Evolutionary conservation across 1,140 invertebrate species (phyloP).

Genomic region (Plodia interpunctella): DNA sequence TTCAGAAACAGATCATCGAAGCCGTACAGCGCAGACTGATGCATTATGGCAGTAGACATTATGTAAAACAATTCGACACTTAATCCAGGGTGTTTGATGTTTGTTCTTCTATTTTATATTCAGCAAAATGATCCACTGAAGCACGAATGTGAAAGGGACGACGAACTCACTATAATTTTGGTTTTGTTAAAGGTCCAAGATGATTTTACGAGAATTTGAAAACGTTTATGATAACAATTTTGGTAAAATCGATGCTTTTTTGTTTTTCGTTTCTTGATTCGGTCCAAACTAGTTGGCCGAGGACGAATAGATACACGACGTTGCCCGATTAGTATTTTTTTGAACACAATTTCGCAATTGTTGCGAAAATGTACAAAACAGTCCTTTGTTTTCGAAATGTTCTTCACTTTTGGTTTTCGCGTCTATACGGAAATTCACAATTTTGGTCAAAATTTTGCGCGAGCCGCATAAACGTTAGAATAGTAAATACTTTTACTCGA

Average conservation of each 20-base stretch:
- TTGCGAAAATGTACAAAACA: constrained; percentile 76
- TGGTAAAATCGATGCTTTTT: constrained; percentile 59
- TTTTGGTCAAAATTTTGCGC: constrained; percentile 70
- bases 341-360: constrained; percentile 74
- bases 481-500: constrained; percentile 57
- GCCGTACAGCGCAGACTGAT: constrained; percentile 76
- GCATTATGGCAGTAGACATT: constrained; percentile 78
- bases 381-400: constrained; percentile 71
- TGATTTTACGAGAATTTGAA: constrained; percentile 61
- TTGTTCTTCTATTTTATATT: constrained; percentile 38
- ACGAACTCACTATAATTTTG: constrained; percentile 66
- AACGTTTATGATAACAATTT: constrained; percentile 41
- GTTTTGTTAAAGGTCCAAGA: constrained; percentile 55
- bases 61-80: constrained; percentile 63
- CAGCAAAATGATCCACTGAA: constrained; percentile 62
- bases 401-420: constrained; percentile 62
- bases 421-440: constrained; percentile 76
- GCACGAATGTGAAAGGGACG: constrained; percentile 54
- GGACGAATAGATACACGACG: constrained; percentile 53
- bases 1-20: constrained; percentile 76
- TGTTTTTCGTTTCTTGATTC: constrained; percentile 69
- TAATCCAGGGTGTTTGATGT: constrained; percentile 59
- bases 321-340: constrained; percentile 54
- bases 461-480: constrained; percentile 55
- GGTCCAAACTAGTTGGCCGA: constrained; percentile 66